A percentile compares a stretch with the other conserved stretches of the same genome.
These are phyloP conservation scores for Ptycholaimellus sp. DNA, from an alignment of 2,888 invertebrate species.

Conservation along the genomic window DNA sequence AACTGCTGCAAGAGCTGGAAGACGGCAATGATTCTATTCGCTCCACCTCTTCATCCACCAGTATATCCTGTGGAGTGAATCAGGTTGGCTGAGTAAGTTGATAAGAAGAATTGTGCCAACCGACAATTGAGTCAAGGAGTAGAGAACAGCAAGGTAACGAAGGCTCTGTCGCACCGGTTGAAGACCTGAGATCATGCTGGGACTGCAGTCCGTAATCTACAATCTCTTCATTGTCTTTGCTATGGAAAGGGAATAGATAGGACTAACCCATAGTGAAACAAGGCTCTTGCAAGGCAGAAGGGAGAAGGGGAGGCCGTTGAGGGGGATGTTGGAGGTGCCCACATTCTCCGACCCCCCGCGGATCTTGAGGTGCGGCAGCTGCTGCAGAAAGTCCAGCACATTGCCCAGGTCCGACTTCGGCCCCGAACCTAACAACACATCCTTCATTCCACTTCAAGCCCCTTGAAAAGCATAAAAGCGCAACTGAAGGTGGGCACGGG, in stretches of 20 bases:
- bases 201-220: conserved; percentile 25
- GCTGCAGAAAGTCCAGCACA: conserved; percentile 50
- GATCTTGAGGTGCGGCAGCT: conserved; percentile 44
- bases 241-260: no score
- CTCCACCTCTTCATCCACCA: conserved; percentile 42
- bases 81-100: background rate
- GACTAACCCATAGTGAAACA: conserved; percentile 38
- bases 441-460: no score
- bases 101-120: conserved; percentile 6
- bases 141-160: conserved; percentile 40
- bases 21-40: conserved; percentile 6
- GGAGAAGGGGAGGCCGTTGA: conserved; percentile 53
- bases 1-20: background rate
- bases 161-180: conserved; percentile 38
- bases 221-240: no score
- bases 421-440: conserved; percentile 39
- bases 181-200: conserved; percentile 21
- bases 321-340: conserved; percentile 57
- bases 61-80: conserved; percentile 43
- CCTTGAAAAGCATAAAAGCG: no score
- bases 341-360: conserved; percentile 42
- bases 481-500: conserved; percentile 54
- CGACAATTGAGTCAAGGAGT: conserved; percentile 35
- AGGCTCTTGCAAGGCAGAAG: conserved; percentile 56
- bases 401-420: conserved; percentile 67